Conservation (phyloP, 2,113 vertebrate species). For the Uria lomvia region DNA sequence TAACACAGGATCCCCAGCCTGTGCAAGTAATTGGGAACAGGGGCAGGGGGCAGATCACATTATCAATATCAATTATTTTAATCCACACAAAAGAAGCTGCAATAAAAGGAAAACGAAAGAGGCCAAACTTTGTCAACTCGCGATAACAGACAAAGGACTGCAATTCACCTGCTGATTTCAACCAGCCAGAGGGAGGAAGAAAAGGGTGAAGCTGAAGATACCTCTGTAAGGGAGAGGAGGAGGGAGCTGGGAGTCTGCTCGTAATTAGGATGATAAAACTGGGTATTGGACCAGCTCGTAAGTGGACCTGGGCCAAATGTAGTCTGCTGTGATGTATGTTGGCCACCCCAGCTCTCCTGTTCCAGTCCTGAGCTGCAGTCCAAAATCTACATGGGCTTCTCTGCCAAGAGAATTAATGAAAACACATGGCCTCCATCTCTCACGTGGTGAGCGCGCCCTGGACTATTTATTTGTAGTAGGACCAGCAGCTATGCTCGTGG, state of each 20-base stretch:
- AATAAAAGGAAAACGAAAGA: neutral
- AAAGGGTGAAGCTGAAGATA: neutral
- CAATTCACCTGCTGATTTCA: constrained; percentile 4
- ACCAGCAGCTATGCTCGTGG: constrained; percentile 18
- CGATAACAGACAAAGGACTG: neutral
- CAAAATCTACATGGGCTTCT: constrained; percentile 38
- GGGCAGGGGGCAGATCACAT: neutral
- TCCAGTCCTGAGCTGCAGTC: constrained; percentile 17
- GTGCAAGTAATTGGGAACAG: constrained; percentile 13
- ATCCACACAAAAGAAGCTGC: neutral
- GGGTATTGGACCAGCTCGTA: constrained; percentile 4
- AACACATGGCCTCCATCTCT: constrained; percentile 41
- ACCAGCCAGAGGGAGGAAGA: neutral
- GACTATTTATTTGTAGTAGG: constrained; percentile 40
- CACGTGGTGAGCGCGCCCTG: neutral
- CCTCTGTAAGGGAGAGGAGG: neutral
- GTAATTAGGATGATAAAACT: constrained; percentile 42
- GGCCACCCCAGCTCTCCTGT: constrained; percentile 58
- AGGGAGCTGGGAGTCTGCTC: constrained; percentile 22
- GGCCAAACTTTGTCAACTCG: neutral
- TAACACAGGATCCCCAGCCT: neutral
- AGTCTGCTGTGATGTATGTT: constrained; percentile 47
- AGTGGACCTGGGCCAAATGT: constrained; percentile 16
- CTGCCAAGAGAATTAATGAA: constrained; percentile 52
- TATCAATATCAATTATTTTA: constrained; percentile 60